Conservation (phyloP, 2,888 invertebrate species). For the Ophion obscuratus region DNA sequence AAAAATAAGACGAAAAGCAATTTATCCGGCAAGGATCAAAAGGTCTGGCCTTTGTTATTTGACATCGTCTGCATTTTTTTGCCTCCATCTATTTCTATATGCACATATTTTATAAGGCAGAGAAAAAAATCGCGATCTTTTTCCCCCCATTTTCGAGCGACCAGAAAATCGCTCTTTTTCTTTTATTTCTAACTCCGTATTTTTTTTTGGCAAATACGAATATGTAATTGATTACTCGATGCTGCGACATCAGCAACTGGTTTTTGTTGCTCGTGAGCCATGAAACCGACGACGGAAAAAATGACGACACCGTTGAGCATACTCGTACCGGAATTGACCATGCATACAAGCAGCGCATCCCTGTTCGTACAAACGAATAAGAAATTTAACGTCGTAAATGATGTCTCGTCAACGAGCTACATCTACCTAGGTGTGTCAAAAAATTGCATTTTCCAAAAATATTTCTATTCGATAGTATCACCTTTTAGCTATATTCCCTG, state of each 20-base stretch:
- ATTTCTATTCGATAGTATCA: too few species aligned
- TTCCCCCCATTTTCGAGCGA: too few species aligned
- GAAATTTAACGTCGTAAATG: constrained; percentile 50
- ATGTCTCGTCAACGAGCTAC: constrained; percentile 1
- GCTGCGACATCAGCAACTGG: constrained; percentile 83
- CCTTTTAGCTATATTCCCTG: too few species aligned
- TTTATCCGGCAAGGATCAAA: too few species aligned
- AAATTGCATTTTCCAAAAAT: too few species aligned
- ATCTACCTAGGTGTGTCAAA: neutral
- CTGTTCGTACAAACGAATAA: constrained; percentile 64
- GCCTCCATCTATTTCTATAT: too few species aligned
- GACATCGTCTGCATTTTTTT: too few species aligned
- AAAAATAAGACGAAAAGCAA: too few species aligned
- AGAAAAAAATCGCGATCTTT: too few species aligned
- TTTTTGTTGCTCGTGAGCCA: constrained; percentile 84
- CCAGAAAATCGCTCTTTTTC: neutral
- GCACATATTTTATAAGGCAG: too few species aligned
- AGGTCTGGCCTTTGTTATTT: too few species aligned
- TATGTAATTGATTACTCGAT: constrained; percentile 76
- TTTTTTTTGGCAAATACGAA: neutral
- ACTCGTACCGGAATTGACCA: constrained; percentile 85
- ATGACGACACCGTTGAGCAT: constrained; percentile 86
- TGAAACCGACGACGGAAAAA: constrained; percentile 86
- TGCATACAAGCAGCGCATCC: constrained; percentile 80
- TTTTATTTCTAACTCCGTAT: neutral